Evolutionary conservation across 1,140 invertebrate species (phyloP).

Genomic region (Amyelois transitella): DNA sequence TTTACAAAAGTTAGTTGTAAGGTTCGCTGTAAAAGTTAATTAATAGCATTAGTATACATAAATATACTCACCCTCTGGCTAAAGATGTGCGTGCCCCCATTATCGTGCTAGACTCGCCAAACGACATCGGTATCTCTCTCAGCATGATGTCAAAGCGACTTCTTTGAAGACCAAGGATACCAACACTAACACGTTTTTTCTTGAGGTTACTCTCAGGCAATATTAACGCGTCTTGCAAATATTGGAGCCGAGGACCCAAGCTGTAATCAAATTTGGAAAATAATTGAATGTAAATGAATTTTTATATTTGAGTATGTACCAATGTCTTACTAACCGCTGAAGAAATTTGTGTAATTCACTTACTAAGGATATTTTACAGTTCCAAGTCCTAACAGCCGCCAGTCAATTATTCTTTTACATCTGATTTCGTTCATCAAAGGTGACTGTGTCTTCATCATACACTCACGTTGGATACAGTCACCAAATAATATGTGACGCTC

Average conservation of each 20-base stretch:
- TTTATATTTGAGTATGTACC: too few species aligned
- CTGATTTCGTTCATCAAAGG: slow-evolving; percentile 32
- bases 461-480: slow-evolving; percentile 14
- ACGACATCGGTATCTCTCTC: slow-evolving; percentile 16
- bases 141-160: slow-evolving; percentile 32
- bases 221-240: slow-evolving; percentile 21
- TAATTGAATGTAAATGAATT: too few species aligned
- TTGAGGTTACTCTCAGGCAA: slow-evolving; percentile 21
- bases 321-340: background rate
- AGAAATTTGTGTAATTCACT: background rate
- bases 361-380: slow-evolving; percentile 33
- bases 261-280: too few species aligned
- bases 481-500: slow-evolving; percentile 30
- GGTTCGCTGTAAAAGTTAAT: too few species aligned
- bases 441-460: slow-evolving; percentile 19
- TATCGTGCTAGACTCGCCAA: background rate
- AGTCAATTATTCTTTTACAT: slow-evolving; percentile 27
- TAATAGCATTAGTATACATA: too few species aligned
- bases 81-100: background rate
- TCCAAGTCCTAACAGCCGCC: slow-evolving; percentile 34
- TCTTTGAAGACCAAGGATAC: slow-evolving; percentile 29
- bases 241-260: slow-evolving; percentile 20
- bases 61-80: too few species aligned
- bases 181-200: slow-evolving; percentile 16
- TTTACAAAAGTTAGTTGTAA: too few species aligned